Percentiles rank a stretch among this genome's conserved stretches.
Conservation (phyloP, 1,140 invertebrate genomes). For the Dysdera silvatica region DNA sequence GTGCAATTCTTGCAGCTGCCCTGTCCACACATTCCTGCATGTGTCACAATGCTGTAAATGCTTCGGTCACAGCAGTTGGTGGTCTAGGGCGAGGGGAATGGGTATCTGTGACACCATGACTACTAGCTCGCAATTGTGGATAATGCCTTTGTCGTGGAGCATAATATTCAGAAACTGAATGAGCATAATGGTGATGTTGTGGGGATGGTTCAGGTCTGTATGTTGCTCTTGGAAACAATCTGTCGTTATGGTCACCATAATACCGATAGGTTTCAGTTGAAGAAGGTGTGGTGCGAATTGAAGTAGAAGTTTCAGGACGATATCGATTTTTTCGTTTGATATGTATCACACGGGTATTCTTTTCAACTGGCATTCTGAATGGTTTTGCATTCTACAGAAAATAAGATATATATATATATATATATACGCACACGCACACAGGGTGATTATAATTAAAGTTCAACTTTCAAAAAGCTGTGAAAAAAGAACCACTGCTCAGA, state of each 20-base stretch:
- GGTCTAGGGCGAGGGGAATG: slow-evolving; percentile 20
- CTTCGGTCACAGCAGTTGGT: slow-evolving; percentile 23
- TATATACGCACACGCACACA: too few relatives aligned
- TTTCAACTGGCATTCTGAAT: slow-evolving; percentile 21
- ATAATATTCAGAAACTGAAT: slow-evolving; percentile 29
- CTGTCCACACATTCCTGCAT: slow-evolving; percentile 29
- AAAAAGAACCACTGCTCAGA: too few relatives aligned
- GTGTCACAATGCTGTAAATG: slow-evolving; percentile 29
- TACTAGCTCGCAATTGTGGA: slow-evolving; percentile 8
- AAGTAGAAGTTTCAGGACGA: slow-evolving; percentile 14
- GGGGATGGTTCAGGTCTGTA: slow-evolving; percentile 27
- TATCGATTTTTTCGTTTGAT: slow-evolving; percentile 27
- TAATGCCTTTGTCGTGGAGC: slow-evolving; percentile 23
- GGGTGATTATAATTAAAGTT: too few relatives aligned
- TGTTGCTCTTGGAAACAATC: slow-evolving; percentile 23
- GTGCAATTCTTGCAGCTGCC: slow-evolving; percentile 29
- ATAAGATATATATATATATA: background rate
- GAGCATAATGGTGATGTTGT: slow-evolving; percentile 28
- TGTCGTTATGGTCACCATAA: slow-evolving; percentile 27
- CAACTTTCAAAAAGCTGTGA: too few relatives aligned
- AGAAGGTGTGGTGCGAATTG: slow-evolving; percentile 6
- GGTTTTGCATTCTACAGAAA: slow-evolving; percentile 18
- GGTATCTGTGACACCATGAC: slow-evolving; percentile 15
- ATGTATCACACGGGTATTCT: slow-evolving; percentile 25
- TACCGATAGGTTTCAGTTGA: slow-evolving; percentile 21